Evolutionary conservation across 2,888 invertebrate species (phyloP).

Genomic region (Microplitis deprimator): DNA sequence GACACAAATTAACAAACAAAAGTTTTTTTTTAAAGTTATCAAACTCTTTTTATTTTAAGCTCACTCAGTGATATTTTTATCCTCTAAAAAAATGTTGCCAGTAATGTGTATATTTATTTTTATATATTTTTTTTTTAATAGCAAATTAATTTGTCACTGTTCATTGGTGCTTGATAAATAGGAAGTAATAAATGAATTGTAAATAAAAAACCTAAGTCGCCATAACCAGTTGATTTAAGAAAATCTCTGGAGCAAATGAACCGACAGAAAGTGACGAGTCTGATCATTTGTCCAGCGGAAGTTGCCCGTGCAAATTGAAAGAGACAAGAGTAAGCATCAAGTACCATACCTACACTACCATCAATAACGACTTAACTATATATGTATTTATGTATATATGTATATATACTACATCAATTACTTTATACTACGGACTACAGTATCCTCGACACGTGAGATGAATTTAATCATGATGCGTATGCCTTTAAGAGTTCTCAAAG

Average conservation of each 20-base stretch:
- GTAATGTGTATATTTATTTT: no score
- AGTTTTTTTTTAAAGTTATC: background rate
- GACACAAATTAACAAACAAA: background rate
- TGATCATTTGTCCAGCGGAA: constrained; percentile 36
- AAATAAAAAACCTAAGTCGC: background rate
- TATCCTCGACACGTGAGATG: constrained; percentile 38
- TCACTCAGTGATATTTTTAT: no score
- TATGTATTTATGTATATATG: background rate
- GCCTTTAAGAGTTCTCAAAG: constrained; percentile 9
- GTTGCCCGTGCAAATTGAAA: constrained; percentile 43
- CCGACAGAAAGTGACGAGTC: constrained; percentile 27
- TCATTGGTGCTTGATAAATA: background rate
- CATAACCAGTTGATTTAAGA: background rate
- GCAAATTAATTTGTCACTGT: background rate
- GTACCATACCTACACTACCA: background rate
- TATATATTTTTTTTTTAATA: background rate
- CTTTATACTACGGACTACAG: background rate
- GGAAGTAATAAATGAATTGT: constrained; percentile 11
- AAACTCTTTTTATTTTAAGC: background rate
- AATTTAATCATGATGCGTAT: constrained; percentile 31
- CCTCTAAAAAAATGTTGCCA: no score
- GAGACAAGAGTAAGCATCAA: constrained; percentile 33
- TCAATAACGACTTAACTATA: background rate
- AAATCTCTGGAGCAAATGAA: background rate
- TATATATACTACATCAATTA: background rate